Evolutionary conservation across 2,797 vertebrate species (phyloP).

Genomic region (Epinephelus coioides): DNA sequence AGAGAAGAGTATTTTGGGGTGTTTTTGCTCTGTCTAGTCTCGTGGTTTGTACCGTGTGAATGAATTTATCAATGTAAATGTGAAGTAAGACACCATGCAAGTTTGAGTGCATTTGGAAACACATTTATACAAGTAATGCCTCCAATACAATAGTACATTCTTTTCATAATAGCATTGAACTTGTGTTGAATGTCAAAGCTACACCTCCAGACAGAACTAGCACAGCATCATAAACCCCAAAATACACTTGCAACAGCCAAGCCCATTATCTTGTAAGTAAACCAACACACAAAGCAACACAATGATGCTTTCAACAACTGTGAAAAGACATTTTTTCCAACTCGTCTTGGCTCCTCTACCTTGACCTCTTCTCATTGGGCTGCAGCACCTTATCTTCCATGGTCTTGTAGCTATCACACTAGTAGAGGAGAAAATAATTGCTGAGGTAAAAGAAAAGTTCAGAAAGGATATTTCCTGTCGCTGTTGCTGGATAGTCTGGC

Average conservation of each 20-base stretch:
- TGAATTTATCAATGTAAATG: background rate
- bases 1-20: background rate
- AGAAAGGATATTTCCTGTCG: background rate
- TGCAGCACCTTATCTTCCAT: background rate
- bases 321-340: constrained; percentile 2
- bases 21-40: background rate
- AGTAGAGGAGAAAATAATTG: background rate
- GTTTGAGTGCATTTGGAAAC: background rate
- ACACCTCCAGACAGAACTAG: background rate
- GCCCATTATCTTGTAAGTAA: background rate
- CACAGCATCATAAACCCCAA: background rate
- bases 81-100: background rate
- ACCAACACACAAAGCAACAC: background rate
- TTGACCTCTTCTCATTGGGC: background rate
- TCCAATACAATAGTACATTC: background rate
- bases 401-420: constrained; percentile 14
- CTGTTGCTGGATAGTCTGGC: background rate
- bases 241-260: background rate
- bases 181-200: constrained; percentile 10
- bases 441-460: background rate
- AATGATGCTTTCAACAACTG: background rate
- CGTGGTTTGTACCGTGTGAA: constrained; percentile 7
- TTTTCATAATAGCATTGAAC: background rate
- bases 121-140: background rate
- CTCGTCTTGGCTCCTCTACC: background rate